phyloP scores from a whole-genome alignment of 2,888 invertebrate species.

The Xiphydria camelus region DNA sequence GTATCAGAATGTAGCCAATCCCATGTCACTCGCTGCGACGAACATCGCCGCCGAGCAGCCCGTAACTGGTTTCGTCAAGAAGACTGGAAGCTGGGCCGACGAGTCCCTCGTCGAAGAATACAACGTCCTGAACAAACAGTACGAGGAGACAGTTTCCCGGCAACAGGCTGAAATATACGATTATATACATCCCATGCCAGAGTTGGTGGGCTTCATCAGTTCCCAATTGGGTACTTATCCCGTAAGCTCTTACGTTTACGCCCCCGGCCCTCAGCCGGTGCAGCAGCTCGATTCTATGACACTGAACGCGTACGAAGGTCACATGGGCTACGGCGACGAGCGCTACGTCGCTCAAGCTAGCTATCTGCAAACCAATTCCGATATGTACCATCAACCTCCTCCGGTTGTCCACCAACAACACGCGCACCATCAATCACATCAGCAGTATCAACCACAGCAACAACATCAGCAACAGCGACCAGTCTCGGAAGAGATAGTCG shows the following conservation, averaged over 20 bases:
- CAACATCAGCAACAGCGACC: constrained; percentile 9
- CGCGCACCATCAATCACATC: constrained; percentile 13
- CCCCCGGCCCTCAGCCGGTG: constrained; percentile 31
- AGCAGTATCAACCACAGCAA: constrained; percentile 17
- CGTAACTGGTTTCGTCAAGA: constrained; percentile 11
- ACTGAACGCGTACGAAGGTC: constrained; percentile 33
- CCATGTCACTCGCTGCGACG: background rate
- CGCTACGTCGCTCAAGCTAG: constrained; percentile 42
- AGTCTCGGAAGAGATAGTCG: background rate
- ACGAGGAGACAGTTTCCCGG: constrained; percentile 7
- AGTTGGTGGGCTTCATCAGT: constrained; percentile 61
- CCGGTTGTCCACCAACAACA: background rate
- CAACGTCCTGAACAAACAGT: constrained; percentile 19
- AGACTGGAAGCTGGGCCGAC: constrained; percentile 35
- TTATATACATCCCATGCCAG: constrained; percentile 59
- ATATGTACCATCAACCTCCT: constrained; percentile 21
- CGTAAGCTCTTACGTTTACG: constrained; percentile 44
- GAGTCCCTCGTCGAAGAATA: constrained; percentile 32
- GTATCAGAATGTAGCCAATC: background rate
- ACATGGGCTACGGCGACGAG: constrained; percentile 38
- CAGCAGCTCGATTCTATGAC: constrained; percentile 35
- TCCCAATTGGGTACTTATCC: constrained; percentile 60
- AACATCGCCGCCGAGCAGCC: background rate
- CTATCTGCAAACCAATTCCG: constrained; percentile 36
- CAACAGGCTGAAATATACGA: constrained; percentile 52